Percentiles rank a stretch among this genome's conserved stretches.
Conservation (phyloP, 2,113 vertebrate genomes). For the Sclerurus mexicanus region DNA sequence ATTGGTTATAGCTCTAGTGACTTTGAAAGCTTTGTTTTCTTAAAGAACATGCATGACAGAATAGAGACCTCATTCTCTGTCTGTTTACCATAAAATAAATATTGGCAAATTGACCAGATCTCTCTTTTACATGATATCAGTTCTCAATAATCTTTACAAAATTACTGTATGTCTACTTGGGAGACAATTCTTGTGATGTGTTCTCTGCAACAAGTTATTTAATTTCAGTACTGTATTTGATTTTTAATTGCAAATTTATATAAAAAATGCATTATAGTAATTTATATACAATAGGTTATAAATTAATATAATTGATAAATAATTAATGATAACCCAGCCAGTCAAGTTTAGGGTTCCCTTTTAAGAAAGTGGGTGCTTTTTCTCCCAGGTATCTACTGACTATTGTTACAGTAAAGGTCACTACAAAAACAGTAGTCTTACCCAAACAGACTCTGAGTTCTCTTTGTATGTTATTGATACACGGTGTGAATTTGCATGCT, state of each 20-base stretch:
- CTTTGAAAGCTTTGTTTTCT: background rate
- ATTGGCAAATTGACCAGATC: background rate
- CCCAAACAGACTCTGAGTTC: background rate
- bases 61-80: background rate
- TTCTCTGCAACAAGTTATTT: background rate
- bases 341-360: background rate
- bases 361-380: background rate
- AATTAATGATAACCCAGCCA: background rate
- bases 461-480: background rate
- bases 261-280: background rate
- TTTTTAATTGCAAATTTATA: background rate
- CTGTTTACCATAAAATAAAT: background rate
- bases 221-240: background rate
- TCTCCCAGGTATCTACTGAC: background rate
- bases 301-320: background rate
- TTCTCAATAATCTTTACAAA: background rate
- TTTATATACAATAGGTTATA: too few species aligned
- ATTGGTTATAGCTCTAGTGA: background rate
- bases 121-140: background rate
- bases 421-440: background rate
- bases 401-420: background rate
- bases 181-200: background rate
- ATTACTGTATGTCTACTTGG: background rate
- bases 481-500: background rate
- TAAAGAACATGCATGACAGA: background rate